Conservation (phyloP, 2,888 invertebrate species). For the Cabera pusaria region DNA sequence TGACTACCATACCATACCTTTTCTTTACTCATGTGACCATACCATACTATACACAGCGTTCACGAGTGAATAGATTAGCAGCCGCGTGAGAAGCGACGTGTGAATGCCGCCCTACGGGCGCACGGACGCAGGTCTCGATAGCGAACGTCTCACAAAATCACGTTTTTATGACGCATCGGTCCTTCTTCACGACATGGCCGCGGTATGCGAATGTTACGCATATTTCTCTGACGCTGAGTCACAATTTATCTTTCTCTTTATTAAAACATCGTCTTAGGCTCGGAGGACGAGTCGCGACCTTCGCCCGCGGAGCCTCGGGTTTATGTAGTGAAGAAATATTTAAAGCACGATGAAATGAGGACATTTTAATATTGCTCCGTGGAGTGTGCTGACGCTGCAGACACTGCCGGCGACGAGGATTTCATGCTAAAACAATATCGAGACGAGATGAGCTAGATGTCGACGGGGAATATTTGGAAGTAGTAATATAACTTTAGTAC, state of each 20-base stretch:
- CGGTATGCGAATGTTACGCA: slow-evolving; percentile 11
- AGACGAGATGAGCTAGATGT: slow-evolving; percentile 3
- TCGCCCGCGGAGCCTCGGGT: not conserved
- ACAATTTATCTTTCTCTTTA: slow-evolving; percentile 18
- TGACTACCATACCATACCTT: too few relatives aligned
- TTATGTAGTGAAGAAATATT: slow-evolving; percentile 31
- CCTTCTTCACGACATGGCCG: slow-evolving; percentile 24
- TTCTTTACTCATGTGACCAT: too few relatives aligned
- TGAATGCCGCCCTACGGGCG: slow-evolving; percentile 8
- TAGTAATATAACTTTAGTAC: too few relatives aligned
- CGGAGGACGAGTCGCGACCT: slow-evolving; percentile 9
- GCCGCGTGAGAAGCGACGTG: slow-evolving; percentile 10
- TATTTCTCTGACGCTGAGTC: slow-evolving; percentile 20
- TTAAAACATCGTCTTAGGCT: slow-evolving; percentile 12
- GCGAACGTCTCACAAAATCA: slow-evolving; percentile 19
- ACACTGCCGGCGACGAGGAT: too few relatives aligned
- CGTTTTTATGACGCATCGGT: slow-evolving; percentile 21
- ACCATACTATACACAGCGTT: slow-evolving; percentile 14
- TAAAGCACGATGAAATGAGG: slow-evolving; percentile 31
- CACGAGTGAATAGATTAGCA: slow-evolving; percentile 25
- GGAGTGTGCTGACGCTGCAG: slow-evolving; percentile 15
- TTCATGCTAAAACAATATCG: slow-evolving; percentile 7
- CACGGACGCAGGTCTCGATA: slow-evolving; percentile 8
- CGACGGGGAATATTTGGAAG: too few relatives aligned
- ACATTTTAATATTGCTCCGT: slow-evolving; percentile 36